Conservation (phyloP, 2,797 vertebrate genomes). For the Enteromius treurensis region DNA sequence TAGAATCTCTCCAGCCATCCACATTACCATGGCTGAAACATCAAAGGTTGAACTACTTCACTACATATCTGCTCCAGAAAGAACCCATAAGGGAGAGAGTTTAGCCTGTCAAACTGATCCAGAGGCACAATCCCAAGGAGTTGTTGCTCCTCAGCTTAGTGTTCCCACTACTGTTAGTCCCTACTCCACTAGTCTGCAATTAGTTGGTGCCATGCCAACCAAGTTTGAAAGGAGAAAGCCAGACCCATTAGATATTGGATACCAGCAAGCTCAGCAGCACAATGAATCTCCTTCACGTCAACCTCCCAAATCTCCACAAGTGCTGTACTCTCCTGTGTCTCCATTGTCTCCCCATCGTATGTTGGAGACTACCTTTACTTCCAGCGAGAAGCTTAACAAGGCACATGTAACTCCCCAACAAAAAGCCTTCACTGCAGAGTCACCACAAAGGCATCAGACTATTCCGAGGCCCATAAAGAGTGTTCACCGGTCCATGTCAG, state of each 20-base stretch:
- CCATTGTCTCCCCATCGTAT: conserved; percentile 96
- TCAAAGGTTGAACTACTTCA: conserved; percentile 93
- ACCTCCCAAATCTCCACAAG: conserved; percentile 96
- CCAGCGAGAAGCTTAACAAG: conserved; percentile 96
- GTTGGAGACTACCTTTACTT: conserved; percentile 92
- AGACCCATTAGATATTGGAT: conserved; percentile 95
- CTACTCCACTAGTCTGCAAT: conserved; percentile 92
- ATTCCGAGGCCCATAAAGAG: conserved; percentile 96
- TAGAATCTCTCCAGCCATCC: conserved; percentile 92
- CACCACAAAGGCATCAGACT: conserved; percentile 89
- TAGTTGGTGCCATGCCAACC: conserved; percentile 84
- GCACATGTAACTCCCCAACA: conserved; percentile 97
- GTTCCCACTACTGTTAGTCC: conserved; percentile 92
- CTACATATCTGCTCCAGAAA: conserved; percentile 97
- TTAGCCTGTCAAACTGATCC: conserved; percentile 97
- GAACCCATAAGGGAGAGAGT: conserved; percentile 94
- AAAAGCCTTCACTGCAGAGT: conserved; percentile 92
- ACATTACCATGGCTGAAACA: conserved; percentile 90
- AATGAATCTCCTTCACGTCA: conserved; percentile 88
- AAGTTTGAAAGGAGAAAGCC: conserved; percentile 97
- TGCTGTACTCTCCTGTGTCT: conserved; percentile 96
- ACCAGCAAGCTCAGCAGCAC: conserved; percentile 86
- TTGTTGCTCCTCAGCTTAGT: conserved; percentile 88
- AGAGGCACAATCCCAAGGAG: conserved; percentile 86
- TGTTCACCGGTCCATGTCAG: conserved; percentile 96